Evolutionary conservation across 1,140 invertebrate species (phyloP).

Genomic region (Brachionus calyciflorus): DNA sequence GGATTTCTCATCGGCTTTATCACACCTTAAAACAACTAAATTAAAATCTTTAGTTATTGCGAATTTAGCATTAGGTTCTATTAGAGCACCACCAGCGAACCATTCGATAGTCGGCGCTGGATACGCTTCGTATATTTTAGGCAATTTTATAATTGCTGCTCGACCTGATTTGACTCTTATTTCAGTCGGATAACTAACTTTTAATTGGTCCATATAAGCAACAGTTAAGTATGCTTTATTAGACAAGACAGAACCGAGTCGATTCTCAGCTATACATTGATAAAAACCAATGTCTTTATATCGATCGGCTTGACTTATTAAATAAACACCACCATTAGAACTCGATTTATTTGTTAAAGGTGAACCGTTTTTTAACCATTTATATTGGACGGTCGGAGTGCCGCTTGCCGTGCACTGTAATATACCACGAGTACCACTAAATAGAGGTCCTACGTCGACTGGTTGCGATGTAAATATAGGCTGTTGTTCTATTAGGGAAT

Average conservation of each 20-base stretch:
- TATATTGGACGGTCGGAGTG: slow-evolving; percentile 32
- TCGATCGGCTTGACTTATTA: slow-evolving; percentile 36
- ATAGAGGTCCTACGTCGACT: slow-evolving; percentile 35
- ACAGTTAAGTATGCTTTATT: slow-evolving; percentile 31
- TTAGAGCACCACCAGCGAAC: slow-evolving; percentile 42
- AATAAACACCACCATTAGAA: slow-evolving; percentile 34
- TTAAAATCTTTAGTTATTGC: slow-evolving; percentile 43
- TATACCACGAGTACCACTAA: slow-evolving; percentile 42
- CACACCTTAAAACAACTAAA: slow-evolving; percentile 31
- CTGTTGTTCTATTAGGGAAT: slow-evolving; percentile 31
- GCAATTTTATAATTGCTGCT: slow-evolving; percentile 36
- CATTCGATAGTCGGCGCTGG: slow-evolving; percentile 40
- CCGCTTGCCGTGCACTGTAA: slow-evolving; percentile 44
- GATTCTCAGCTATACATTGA: slow-evolving; percentile 44
- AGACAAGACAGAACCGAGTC: slow-evolving; percentile 29
- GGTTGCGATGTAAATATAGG: slow-evolving; percentile 46
- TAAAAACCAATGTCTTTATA: slow-evolving; percentile 24
- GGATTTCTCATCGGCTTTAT: slow-evolving; percentile 44
- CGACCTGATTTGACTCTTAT: slow-evolving; percentile 24
- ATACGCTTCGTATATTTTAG: slow-evolving; percentile 40
- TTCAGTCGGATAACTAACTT: slow-evolving; percentile 3
- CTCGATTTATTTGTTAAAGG: slow-evolving; percentile 28
- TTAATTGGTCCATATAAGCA: slow-evolving; percentile 40
- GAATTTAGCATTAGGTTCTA: slow-evolving; percentile 44
- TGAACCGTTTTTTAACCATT: slow-evolving; percentile 31